Evolutionary conservation across 2,113 vertebrate genomes (phyloP).

Genomic region (Mustela nigripes): DNA sequence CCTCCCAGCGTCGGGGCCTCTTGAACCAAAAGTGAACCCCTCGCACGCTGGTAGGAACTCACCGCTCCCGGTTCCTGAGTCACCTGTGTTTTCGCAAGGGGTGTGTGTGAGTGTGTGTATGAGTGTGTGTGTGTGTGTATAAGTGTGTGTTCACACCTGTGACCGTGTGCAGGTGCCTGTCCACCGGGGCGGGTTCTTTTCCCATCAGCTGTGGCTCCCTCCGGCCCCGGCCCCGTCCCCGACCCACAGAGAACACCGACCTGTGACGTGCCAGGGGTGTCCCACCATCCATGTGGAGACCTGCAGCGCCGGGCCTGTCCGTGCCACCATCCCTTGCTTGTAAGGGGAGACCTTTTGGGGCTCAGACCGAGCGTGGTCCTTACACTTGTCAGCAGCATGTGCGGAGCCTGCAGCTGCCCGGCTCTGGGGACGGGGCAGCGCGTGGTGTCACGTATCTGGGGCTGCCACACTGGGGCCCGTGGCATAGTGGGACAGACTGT

Average conservation of each 20-base stretch:
- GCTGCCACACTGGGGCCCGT: not conserved
- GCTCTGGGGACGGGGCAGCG: not conserved
- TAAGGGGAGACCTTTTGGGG: not conserved
- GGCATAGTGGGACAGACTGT: not conserved
- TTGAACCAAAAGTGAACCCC: not conserved
- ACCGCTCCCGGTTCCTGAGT: not conserved
- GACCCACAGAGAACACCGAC: not conserved
- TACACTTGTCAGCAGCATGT: not conserved
- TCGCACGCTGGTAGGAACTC: not conserved
- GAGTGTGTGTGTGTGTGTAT: not conserved
- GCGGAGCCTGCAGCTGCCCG: not conserved
- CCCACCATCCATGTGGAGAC: not conserved
- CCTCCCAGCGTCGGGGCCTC: not conserved
- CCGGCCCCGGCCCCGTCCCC: not conserved
- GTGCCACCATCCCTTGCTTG: accelerated
- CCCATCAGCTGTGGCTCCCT: not conserved
- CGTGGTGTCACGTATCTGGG: accelerated
- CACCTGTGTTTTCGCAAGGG: not conserved
- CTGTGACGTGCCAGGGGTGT: not conserved
- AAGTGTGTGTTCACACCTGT: not conserved
- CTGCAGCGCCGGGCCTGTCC: not conserved
- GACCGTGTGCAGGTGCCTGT: accelerated
- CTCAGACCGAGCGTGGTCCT: not conserved
- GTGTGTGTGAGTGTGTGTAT: not conserved
- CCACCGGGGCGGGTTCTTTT: not conserved